Conservation (phyloP, 2,888 invertebrate species). For the Apotomis betuletana region DNA sequence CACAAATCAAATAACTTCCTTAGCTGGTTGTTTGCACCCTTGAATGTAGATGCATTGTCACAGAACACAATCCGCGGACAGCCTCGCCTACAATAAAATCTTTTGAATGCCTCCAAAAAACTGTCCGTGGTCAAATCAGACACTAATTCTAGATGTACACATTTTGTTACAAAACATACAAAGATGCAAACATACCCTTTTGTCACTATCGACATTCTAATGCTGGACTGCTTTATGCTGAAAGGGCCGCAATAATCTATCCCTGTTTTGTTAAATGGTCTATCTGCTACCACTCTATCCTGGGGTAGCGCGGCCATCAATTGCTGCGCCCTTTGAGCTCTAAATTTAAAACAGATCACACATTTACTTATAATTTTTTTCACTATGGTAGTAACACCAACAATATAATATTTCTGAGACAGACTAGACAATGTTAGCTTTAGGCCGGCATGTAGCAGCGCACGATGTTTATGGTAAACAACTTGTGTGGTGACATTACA, state of each 20-base stretch:
- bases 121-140: background rate
- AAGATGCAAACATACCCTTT: constrained; percentile 31
- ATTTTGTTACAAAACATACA: constrained; percentile 5
- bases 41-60: background rate
- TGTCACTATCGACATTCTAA: constrained; percentile 4
- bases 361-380: constrained; percentile 16
- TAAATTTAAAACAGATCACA: constrained; percentile 5
- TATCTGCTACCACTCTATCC: constrained; percentile 14
- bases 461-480: background rate
- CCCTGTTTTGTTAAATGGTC: constrained; percentile 26
- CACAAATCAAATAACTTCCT: no score
- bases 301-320: constrained; percentile 29
- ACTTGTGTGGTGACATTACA: constrained; percentile 5
- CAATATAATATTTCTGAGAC: constrained; percentile 18
- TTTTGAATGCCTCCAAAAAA: background rate
- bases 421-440: constrained; percentile 12
- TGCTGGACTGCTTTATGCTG: constrained; percentile 26
- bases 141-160: constrained; percentile 7
- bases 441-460: constrained; percentile 13
- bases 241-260: constrained; percentile 36
- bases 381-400: background rate
- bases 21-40: background rate
- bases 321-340: constrained; percentile 10
- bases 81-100: no score
- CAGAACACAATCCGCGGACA: background rate